These are phyloP conservation scores for Rhagoletis pomonella DNA, from an alignment of 1,140 invertebrate species.

Conservation along the genomic window DNA sequence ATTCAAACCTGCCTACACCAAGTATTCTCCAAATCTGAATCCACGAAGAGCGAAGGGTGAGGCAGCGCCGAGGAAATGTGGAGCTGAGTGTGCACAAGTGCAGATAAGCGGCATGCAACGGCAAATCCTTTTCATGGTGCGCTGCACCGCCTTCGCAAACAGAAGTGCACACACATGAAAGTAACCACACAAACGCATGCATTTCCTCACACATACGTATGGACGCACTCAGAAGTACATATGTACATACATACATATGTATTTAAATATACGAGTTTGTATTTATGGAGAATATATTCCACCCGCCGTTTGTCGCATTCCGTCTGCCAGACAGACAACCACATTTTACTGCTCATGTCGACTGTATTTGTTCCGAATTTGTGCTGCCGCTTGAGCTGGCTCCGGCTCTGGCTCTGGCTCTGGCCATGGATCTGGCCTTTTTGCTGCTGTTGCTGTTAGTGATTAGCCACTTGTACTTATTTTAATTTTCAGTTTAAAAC, in stretches of 20 bases:
- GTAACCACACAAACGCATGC: neutral
- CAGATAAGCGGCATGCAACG: slow-evolving; percentile 51
- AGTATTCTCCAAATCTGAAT: neutral
- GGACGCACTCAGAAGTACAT: neutral
- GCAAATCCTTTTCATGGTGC: slow-evolving; percentile 49
- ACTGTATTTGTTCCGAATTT: slow-evolving; percentile 1
- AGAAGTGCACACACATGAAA: slow-evolving; percentile 2
- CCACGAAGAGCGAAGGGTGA: neutral
- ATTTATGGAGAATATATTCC: no score
- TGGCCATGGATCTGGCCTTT: no score
- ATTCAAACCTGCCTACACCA: slow-evolving; percentile 15
- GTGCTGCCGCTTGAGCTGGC: neutral
- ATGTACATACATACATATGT: no score
- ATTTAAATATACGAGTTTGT: no score
- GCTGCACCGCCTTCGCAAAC: slow-evolving; percentile 44
- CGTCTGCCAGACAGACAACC: slow-evolving; percentile 26
- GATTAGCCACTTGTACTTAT: slow-evolving; percentile 48
- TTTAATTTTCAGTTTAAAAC: slow-evolving; percentile 38
- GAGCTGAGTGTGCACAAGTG: slow-evolving; percentile 50
- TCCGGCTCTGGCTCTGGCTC: neutral
- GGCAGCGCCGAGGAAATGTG: neutral
- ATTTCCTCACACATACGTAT: neutral
- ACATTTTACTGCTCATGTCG: neutral
- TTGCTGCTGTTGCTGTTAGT: slow-evolving; percentile 13
- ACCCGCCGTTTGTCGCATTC: neutral